Evolutionary conservation across 2,797 vertebrate genomes (phyloP).

Genomic region (Nannoperca obscura): DNA sequence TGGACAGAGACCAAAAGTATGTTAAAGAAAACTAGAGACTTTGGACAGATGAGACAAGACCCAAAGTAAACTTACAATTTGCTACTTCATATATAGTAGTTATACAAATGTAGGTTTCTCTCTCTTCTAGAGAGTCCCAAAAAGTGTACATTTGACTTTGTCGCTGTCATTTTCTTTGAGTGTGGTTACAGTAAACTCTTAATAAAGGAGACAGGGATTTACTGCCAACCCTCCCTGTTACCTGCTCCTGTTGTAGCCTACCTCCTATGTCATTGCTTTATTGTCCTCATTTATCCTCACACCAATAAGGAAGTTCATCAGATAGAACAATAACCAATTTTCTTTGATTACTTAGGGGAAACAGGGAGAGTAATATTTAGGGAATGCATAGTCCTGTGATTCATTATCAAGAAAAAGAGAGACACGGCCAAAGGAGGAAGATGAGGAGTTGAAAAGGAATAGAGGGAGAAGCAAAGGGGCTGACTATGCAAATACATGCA

Average conservation of each 20-base stretch:
- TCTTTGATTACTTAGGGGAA: background rate
- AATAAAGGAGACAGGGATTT: background rate
- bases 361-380: background rate
- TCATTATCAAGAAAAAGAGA: background rate
- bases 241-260: background rate
- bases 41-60: background rate
- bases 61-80: background rate
- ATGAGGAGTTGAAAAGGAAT: background rate
- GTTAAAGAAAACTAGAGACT: background rate
- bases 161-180: too few species aligned
- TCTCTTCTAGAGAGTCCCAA: background rate
- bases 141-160: background rate
- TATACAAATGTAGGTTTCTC: background rate
- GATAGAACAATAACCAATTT: background rate
- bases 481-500: background rate
- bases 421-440: background rate
- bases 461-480: background rate
- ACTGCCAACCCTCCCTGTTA: background rate
- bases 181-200: background rate
- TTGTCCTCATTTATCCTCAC: background rate
- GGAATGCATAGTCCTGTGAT: background rate
- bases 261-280: background rate
- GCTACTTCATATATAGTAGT: background rate
- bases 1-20: constrained; percentile 32
- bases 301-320: constrained; percentile 18